These are phyloP conservation scores for Zootermopsis nevadensis DNA, from an alignment of 2,888 invertebrate species.

Conservation along the genomic window DNA sequence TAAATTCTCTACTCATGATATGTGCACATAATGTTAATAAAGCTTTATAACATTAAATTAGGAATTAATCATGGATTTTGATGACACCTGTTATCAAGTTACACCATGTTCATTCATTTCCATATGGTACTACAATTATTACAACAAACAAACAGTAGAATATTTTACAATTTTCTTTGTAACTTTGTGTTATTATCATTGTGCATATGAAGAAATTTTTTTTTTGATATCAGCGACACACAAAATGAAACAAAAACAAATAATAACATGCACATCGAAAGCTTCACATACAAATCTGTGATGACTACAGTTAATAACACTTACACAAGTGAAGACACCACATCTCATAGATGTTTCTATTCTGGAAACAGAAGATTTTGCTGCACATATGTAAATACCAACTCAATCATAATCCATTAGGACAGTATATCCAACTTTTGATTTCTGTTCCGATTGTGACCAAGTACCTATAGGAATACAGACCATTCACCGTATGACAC, in stretches of 20 bases:
- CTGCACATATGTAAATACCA: background rate
- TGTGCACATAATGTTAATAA: slow-evolving; percentile 45
- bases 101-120: slow-evolving; percentile 22
- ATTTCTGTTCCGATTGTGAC: background rate
- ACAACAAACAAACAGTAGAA: slow-evolving; percentile 22
- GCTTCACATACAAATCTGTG: slow-evolving; percentile 37
- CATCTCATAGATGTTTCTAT: slow-evolving; percentile 10
- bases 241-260: slow-evolving; percentile 33
- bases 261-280: slow-evolving; percentile 40
- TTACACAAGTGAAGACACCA: slow-evolving; percentile 10
- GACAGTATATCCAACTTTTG: background rate
- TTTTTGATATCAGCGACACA: slow-evolving; percentile 23
- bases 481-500: background rate
- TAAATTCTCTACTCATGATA: slow-evolving; percentile 44
- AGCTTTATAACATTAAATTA: slow-evolving; percentile 28
- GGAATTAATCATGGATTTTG: slow-evolving; percentile 19
- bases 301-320: slow-evolving; percentile 19
- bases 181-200: slow-evolving; percentile 28
- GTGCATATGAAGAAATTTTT: slow-evolving; percentile 33
- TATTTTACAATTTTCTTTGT: slow-evolving; percentile 30
- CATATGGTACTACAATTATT: slow-evolving; percentile 25
- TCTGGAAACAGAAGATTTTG: background rate
- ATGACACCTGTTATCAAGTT: slow-evolving; percentile 7
- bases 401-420: background rate
- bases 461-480: background rate